Evolutionary conservation across 1,140 invertebrate species (phyloP).

Genomic region (Drosophila willistoni): DNA sequence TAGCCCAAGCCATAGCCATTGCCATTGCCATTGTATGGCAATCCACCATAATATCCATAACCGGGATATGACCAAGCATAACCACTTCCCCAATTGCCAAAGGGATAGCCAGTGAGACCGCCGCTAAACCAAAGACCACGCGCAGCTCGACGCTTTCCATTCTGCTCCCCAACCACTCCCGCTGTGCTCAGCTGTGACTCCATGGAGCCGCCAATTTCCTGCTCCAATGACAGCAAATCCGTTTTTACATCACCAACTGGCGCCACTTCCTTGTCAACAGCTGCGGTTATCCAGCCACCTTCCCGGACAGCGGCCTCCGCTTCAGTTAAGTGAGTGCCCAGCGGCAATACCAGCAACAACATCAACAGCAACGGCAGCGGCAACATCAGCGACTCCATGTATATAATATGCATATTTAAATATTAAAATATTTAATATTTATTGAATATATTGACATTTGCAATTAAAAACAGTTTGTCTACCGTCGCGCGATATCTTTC

Average conservation of each 20-base stretch:
- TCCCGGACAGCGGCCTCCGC: constrained; percentile 32
- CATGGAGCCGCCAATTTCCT: constrained; percentile 74
- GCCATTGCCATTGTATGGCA: constrained; percentile 48
- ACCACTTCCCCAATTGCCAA: constrained; percentile 33
- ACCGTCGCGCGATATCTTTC: constrained; percentile 42
- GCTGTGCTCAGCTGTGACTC: constrained; percentile 3
- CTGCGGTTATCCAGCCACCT: constrained; percentile 34
- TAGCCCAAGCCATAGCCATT: too few relatives aligned
- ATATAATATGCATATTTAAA: constrained; percentile 13
- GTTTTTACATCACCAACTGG: constrained; percentile 75
- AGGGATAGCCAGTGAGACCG: constrained; percentile 35
- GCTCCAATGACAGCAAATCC: constrained; percentile 77
- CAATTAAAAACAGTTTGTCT: constrained; percentile 54
- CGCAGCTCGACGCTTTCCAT: constrained; percentile 22
- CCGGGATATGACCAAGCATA: constrained; percentile 49
- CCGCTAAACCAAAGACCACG: constrained; percentile 60
- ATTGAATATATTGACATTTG: constrained; percentile 37
- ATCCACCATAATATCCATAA: constrained; percentile 35
- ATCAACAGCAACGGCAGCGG: constrained; percentile 23
- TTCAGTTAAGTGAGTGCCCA: constrained; percentile 64
- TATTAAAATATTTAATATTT: constrained; percentile 50
- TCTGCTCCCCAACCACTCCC: constrained; percentile 1
- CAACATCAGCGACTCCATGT: constrained; percentile 22
- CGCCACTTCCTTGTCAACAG: constrained; percentile 78
- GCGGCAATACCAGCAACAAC: constrained; percentile 34